phyloP scores from a whole-genome alignment of 2,888 invertebrate genomes.

The Theodoxus fluviatilis region DNA sequence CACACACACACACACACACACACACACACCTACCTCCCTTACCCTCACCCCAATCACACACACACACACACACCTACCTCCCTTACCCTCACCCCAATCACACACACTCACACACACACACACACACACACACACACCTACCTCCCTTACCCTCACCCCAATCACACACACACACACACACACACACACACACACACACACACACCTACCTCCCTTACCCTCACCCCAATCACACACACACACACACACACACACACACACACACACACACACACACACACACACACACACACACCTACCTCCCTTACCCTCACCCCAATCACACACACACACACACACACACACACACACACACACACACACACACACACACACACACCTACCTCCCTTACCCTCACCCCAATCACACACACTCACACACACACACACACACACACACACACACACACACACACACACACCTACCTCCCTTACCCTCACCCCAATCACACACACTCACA shows the following conservation, averaged over 20 bases:
- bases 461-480: neutral
- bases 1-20: constrained; percentile 10
- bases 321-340: neutral
- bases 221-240: neutral
- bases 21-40: neutral
- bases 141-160: neutral
- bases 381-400: neutral
- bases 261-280: constrained; percentile 14
- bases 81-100: too few species aligned
- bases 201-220: neutral
- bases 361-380: neutral
- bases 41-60: neutral
- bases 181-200: neutral
- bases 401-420: neutral
- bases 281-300: neutral
- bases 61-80: too few species aligned
- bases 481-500: neutral
- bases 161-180: neutral
- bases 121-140: neutral
- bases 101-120: too few species aligned
- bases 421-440: neutral
- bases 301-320: neutral
- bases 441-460: neutral
- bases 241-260: neutral
- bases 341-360: neutral